Conservation (phyloP, 2,113 vertebrate species). For the Gnathonemus longibarbis region DNA sequence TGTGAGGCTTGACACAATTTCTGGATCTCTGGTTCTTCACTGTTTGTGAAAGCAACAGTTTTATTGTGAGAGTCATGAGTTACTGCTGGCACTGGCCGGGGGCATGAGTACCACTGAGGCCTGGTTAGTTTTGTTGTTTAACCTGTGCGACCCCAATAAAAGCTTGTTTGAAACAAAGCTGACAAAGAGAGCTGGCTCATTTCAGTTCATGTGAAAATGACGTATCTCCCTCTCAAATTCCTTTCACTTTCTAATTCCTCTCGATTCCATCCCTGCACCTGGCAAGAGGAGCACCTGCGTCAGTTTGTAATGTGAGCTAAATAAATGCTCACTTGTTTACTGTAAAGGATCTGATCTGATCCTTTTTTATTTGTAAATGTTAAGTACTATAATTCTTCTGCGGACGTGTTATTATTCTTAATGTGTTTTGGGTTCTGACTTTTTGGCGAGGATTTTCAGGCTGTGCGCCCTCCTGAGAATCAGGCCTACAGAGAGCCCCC, state of each 20-base stretch:
- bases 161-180: not conserved
- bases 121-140: not conserved
- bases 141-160: not conserved
- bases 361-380: not conserved
- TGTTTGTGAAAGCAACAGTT: not conserved
- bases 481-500: not conserved
- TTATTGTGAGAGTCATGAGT: not conserved
- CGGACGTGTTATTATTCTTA: not conserved
- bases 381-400: not conserved
- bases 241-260: constrained; percentile 2
- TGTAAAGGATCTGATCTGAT: not conserved
- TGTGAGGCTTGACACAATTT: not conserved
- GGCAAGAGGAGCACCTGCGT: not conserved
- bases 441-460: not conserved
- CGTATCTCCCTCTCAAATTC: not conserved
- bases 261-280: not conserved
- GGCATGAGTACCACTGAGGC: not conserved
- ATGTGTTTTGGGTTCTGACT: not conserved
- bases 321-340: not conserved
- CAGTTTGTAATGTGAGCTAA: not conserved
- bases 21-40: not conserved
- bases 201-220: not conserved
- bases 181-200: not conserved
- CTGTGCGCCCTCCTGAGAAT: not conserved
- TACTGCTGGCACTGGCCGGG: not conserved